Evolutionary conservation across 2,113 vertebrate genomes (phyloP), one percentile per base, ranked within the genome.

Genomic region (Recurvirostra avosetta): DNA sequence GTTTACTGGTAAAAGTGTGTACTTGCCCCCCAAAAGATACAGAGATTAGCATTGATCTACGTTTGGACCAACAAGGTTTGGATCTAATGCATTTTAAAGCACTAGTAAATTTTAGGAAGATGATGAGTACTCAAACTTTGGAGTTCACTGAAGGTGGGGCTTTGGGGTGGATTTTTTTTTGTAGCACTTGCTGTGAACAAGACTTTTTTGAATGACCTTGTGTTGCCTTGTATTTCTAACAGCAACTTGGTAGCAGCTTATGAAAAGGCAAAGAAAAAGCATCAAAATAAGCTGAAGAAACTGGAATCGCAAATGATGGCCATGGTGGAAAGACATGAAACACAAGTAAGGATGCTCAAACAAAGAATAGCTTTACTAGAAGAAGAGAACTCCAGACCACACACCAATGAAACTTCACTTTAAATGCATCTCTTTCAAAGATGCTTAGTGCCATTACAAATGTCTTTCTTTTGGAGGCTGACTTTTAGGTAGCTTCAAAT

Each of bases 261-360:
- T 76, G 99, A 99, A 96, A 99, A 99, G 92, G 98, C 99, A 40
- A 99, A 99, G 98, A 99, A 99, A 95, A 99, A 99, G 68, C 99
- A 99, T 92, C 99, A 99, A 89, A 99, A 98, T 92, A 99, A 99
- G 79, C 97, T 99, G 96, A 99, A 99, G 97, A 99, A 99, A 97
- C 47, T 99, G 95, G 99, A 99, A 96, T 98, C 98, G 2, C 99
- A 99, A 97, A 99, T 99, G 99, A 99, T 99, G 99, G 98, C 99
- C 82, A 99, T 99, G 99, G 98, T 99, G 94, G 99, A 99, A 88
- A 98, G 99, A 56, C 99, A 99, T 8, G 99, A 99, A 96, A 99
- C 99, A 4, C 99, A 99, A 98, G 98, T 99, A 77, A 96, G 99
- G 72, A 99, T 99, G 99, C 98, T 99, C 61, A 99, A 99, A 86